phyloP scores from a whole-genome alignment of 37 sponge, comb jelly and placozoan species.

The Hexactinellida sp. region DNA sequence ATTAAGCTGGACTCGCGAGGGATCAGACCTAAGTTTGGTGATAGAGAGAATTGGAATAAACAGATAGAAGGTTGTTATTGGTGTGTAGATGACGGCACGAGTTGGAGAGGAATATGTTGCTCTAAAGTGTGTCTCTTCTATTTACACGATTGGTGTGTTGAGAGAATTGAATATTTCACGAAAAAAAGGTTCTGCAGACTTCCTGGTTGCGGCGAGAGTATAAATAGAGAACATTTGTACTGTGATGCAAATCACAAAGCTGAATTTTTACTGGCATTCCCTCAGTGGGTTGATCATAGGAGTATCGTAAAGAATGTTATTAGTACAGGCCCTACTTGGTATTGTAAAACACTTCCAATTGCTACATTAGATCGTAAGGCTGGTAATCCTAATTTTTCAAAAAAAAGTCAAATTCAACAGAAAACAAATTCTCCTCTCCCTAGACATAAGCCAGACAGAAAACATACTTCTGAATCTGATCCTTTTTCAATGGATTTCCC shows the following conservation, averaged over 20 bases:
- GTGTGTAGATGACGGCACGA: background rate
- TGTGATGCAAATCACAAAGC: background rate
- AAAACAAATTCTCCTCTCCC: background rate
- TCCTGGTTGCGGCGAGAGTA: background rate
- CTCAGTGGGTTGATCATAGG: background rate
- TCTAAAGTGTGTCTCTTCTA: conserved; percentile 4
- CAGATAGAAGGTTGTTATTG: background rate
- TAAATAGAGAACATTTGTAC: background rate
- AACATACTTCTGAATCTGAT: background rate
- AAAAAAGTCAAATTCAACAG: background rate
- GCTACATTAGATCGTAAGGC: too few relatives aligned
- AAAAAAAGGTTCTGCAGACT: background rate
- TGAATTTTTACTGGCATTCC: background rate
- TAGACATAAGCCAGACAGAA: background rate
- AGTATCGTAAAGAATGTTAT: background rate
- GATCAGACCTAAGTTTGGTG: background rate
- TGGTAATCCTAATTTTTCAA: background rate
- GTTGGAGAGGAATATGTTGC: background rate
- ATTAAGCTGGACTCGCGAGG: background rate
- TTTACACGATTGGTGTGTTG: background rate
- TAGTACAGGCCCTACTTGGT: background rate
- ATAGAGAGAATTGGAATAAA: background rate
- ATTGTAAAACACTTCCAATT: too few relatives aligned
- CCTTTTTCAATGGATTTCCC: background rate
- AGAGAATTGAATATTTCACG: background rate